phyloP scores from a whole-genome alignment of 2,797 vertebrate species.

The Tokudaia muenninki region DNA sequence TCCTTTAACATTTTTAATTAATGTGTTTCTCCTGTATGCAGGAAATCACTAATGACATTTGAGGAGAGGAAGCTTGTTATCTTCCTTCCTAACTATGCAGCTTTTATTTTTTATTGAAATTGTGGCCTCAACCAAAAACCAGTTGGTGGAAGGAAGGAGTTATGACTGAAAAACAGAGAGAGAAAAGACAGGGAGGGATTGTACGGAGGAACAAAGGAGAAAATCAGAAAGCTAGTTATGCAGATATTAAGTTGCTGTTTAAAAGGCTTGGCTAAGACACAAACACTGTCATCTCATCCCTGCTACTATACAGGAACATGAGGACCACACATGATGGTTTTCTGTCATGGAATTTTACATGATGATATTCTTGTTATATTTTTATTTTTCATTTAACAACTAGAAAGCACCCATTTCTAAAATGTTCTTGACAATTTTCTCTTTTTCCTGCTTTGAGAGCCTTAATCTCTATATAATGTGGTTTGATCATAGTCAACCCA shows the following conservation, averaged over 20 bases:
- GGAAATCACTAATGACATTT: constrained; percentile 95
- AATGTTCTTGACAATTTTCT: background rate
- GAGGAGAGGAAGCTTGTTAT: constrained; percentile 90
- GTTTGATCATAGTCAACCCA: background rate
- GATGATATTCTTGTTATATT: background rate
- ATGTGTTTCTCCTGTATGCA: constrained; percentile 89
- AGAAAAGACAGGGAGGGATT: background rate
- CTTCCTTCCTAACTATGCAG: constrained; percentile 95
- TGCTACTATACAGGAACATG: background rate
- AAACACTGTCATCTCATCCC: background rate
- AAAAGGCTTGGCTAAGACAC: constrained; percentile 40
- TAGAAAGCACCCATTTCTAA: constrained; percentile 34
- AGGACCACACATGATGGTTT: background rate
- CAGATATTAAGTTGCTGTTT: constrained; percentile 61
- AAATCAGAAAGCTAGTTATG: constrained; percentile 72
- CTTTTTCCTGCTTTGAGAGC: background rate
- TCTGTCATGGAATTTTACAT: constrained; percentile 51
- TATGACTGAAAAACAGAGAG: constrained; percentile 12
- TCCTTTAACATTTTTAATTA: constrained; percentile 80
- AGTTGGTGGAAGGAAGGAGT: constrained; percentile 69
- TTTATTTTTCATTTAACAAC: background rate
- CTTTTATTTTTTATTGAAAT: constrained; percentile 94
- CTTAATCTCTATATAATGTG: background rate
- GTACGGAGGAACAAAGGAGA: background rate
- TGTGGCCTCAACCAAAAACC: constrained; percentile 87